phyloP scores from a whole-genome alignment of 2,888 invertebrate species.

The Mesochorus sp. region DNA sequence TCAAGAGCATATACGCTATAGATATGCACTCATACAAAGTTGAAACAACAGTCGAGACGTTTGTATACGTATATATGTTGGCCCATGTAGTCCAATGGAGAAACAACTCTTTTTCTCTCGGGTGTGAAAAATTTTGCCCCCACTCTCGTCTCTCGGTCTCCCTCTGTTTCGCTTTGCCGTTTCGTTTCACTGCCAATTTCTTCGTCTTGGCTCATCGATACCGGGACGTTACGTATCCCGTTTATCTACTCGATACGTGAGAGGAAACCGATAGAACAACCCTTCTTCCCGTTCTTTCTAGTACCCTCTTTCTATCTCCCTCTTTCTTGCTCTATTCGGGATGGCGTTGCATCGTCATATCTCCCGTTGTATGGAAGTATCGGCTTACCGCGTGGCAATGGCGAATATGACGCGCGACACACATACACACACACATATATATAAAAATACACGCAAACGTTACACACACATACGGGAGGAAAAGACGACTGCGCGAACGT shows the following conservation, averaged over 20 bases:
- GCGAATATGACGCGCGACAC: constrained; percentile 32
- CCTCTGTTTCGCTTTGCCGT: constrained; percentile 25
- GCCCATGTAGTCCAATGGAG: constrained; percentile 36
- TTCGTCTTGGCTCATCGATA: constrained; percentile 58
- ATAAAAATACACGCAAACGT: not conserved
- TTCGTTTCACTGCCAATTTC: constrained; percentile 60
- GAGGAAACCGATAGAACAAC: constrained; percentile 58
- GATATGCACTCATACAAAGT: no score
- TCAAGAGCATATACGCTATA: constrained; percentile 58
- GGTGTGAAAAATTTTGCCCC: constrained; percentile 31
- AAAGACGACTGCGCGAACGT: constrained; percentile 6
- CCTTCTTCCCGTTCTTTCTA: constrained; percentile 17
- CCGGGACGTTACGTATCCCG: constrained; percentile 58
- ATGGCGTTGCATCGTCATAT: constrained; percentile 40
- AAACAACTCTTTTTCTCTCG: constrained; percentile 56
- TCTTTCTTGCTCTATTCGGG: not conserved
- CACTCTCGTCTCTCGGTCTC: constrained; percentile 18
- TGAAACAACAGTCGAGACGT: constrained; percentile 14
- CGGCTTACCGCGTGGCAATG: constrained; percentile 48
- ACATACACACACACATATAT: not conserved
- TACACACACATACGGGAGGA: not conserved
- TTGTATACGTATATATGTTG: constrained; percentile 30
- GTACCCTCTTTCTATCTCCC: not conserved
- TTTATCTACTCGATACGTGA: constrained; percentile 64
- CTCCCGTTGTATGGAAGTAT: constrained; percentile 42